A percentile compares a stretch with the other conserved stretches of the same genome.
Conservation (phyloP, 1,140 invertebrate species). For the Calephelis virginiensis region DNA sequence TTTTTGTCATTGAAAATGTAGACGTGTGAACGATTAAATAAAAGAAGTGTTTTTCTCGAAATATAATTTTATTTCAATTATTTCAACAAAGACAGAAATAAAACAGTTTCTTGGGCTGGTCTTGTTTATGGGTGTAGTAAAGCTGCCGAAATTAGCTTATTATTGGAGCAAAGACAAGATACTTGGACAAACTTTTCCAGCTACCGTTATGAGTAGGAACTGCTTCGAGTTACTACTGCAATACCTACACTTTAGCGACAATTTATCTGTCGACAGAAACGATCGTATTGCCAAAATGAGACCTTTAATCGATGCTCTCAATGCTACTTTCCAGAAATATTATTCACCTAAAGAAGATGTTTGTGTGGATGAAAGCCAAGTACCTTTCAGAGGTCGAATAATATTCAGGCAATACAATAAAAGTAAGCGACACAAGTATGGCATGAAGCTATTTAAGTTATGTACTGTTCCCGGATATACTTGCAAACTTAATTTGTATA, state of each 20-base stretch:
- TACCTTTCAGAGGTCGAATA: slow-evolving; percentile 54
- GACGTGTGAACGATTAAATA: too few relatives aligned
- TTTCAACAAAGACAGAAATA: slow-evolving; percentile 43
- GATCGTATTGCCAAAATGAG: slow-evolving; percentile 41
- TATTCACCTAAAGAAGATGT: slow-evolving; percentile 51
- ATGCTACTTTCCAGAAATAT: slow-evolving; percentile 50
- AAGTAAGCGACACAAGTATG: slow-evolving; percentile 57
- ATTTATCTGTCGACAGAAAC: slow-evolving; percentile 38
- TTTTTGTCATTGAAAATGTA: too few relatives aligned
- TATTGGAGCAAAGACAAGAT: slow-evolving; percentile 46
- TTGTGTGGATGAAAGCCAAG: slow-evolving; percentile 51
- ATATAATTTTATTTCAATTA: too few relatives aligned
- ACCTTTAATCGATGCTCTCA: slow-evolving; percentile 40
- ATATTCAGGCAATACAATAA: slow-evolving; percentile 59
- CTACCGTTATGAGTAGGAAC: slow-evolving; percentile 42
- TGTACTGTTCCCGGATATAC: slow-evolving; percentile 49
- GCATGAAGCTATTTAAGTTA: slow-evolving; percentile 62
- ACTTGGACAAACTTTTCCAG: slow-evolving; percentile 45
- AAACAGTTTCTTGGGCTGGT: slow-evolving; percentile 45
- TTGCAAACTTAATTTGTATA: slow-evolving; percentile 49
- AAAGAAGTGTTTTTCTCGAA: too few relatives aligned
- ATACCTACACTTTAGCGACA: slow-evolving; percentile 39
- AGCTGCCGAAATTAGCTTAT: slow-evolving; percentile 45
- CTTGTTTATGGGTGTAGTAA: slow-evolving; percentile 46
- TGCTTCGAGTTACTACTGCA: slow-evolving; percentile 42